These are phyloP conservation scores for Spodoptera frugiperda DNA, from an alignment of 1,140 invertebrate species.

Conservation along the genomic window DNA sequence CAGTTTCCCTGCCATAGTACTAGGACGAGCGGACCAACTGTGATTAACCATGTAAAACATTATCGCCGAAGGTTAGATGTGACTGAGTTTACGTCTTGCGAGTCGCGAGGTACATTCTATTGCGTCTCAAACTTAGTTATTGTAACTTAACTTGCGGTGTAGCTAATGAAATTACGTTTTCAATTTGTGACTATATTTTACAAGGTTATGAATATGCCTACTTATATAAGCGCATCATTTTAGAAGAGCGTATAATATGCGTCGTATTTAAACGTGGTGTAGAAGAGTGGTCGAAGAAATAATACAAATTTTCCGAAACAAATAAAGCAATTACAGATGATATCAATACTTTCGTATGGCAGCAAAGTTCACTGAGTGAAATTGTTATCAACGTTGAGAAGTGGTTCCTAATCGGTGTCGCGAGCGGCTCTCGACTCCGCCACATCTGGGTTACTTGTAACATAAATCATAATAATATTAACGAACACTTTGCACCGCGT, in stretches of 20 bases:
- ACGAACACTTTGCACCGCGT: conserved; percentile 60
- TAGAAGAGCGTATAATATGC: no score
- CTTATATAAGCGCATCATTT: neutral
- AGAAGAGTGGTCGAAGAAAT: neutral
- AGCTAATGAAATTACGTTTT: conserved; percentile 39
- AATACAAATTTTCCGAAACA: conserved; percentile 8
- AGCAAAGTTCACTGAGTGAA: conserved; percentile 52
- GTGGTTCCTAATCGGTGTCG: conserved; percentile 69
- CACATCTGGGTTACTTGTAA: conserved; percentile 74
- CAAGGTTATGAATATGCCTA: conserved; percentile 18
- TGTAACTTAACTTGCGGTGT: conserved; percentile 10
- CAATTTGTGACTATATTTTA: conserved; percentile 6
- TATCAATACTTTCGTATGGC: conserved; percentile 29
- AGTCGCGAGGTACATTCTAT: conserved; percentile 21
- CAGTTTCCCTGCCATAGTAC: conserved; percentile 68
- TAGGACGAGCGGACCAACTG: conserved; percentile 34
- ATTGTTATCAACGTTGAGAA: conserved; percentile 59
- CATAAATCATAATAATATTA: conserved; percentile 80
- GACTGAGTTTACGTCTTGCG: conserved; percentile 22
- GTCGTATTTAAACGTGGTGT: neutral
- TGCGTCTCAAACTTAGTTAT: conserved; percentile 35
- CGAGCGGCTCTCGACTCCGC: conserved; percentile 58
- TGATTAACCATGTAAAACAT: conserved; percentile 23
- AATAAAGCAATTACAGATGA: conserved; percentile 6
- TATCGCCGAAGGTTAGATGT: conserved; percentile 15